Conservation (phyloP, 1,140 invertebrate genomes). For the Saxidomus purpurata region DNA sequence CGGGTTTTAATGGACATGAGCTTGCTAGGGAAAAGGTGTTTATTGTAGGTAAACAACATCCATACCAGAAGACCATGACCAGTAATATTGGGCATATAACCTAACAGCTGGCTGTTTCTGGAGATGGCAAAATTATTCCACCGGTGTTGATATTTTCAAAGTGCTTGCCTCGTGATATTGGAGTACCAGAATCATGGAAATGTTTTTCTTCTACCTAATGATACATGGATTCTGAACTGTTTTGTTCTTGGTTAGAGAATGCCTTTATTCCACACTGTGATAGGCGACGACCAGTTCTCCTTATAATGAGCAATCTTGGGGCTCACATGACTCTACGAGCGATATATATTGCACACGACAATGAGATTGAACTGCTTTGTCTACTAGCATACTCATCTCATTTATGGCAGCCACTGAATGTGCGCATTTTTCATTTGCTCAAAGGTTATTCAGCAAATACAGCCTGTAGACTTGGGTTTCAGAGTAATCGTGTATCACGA, state of each 20-base stretch:
- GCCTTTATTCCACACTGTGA: background rate
- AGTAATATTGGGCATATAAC: background rate
- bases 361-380: slow-evolving; percentile 56
- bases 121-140: background rate
- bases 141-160: slow-evolving; percentile 11
- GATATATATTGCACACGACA: slow-evolving; percentile 71
- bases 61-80: background rate
- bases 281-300: too few relatives aligned
- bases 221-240: slow-evolving; percentile 1
- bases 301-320: slow-evolving; percentile 79
- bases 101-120: background rate
- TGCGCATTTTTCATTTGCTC: background rate
- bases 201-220: background rate
- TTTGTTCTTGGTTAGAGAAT: background rate
- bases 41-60: background rate
- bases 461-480: background rate
- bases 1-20: background rate
- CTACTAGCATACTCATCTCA: slow-evolving; percentile 64
- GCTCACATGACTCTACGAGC: slow-evolving; percentile 78
- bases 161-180: background rate
- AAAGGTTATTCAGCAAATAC: background rate
- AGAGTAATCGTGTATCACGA: background rate
- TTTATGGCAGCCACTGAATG: slow-evolving; percentile 65
- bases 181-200: background rate
- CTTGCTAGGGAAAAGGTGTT: background rate